Percentiles rank a stretch among this genome's conserved stretches.
Conservation (phyloP, 2,797 vertebrate species). For the Delichon dasypus region DNA sequence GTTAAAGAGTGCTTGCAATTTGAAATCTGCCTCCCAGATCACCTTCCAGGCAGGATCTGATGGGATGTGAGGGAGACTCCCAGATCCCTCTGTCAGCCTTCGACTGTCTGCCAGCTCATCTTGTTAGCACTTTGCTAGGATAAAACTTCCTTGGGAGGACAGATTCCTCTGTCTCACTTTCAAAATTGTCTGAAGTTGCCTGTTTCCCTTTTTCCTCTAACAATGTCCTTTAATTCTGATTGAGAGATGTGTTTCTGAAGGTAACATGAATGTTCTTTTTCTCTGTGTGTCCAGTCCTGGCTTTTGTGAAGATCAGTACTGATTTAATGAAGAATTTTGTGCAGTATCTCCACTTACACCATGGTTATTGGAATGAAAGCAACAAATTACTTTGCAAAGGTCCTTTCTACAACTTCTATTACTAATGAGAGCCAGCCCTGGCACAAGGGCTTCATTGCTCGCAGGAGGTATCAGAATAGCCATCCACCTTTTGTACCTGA, state of each 20-base stretch:
- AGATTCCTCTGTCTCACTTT: background rate
- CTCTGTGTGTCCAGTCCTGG: background rate
- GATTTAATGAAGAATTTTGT: background rate
- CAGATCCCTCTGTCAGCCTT: background rate
- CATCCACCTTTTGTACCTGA: background rate
- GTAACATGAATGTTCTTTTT: background rate
- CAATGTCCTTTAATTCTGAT: background rate
- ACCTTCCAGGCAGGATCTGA: background rate
- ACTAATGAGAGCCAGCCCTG: background rate
- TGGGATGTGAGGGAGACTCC: background rate
- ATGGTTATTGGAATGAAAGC: background rate
- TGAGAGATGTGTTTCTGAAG: background rate
- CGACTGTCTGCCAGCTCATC: background rate
- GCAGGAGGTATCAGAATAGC: background rate
- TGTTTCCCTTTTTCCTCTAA: background rate
- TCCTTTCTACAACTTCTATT: background rate
- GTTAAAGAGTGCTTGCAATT: background rate
- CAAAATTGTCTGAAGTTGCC: background rate
- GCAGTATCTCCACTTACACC: background rate
- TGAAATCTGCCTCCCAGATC: background rate
- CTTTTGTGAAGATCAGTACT: background rate
- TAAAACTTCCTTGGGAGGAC: background rate
- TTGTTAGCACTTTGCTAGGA: background rate
- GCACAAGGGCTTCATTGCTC: background rate
- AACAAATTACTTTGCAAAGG: background rate